Evolutionary conservation across 2,888 invertebrate genomes (phyloP), one percentile per base, ranked within the genome.

Genomic region (Tubiluchus corallicola): DNA sequence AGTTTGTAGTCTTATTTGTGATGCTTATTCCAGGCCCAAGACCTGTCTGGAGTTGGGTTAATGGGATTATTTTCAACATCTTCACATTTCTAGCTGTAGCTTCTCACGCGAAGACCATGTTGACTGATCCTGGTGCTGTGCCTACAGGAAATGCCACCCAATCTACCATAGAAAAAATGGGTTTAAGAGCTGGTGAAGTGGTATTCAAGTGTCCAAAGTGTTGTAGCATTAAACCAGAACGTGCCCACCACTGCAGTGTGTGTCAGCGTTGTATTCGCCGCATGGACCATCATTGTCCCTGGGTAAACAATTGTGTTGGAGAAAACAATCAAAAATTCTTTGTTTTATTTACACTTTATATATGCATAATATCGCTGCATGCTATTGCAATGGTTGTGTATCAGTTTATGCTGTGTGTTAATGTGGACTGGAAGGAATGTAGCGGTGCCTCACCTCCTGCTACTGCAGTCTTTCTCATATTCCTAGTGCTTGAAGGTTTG

Each of bases 261-360:
- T 61, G 66, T 63, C 67, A 54, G 52, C 72, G 77, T 55, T 81
- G 80, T 61, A 77, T 82, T 49, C 67, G 75, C 50, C 81, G 81
- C 68, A 83, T 83, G 82, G 82, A 82, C 58, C 81, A 50, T 61
- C 82, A 82, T 59, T 82, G 82, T 66, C 96, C 94, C 0, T 60
- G 59, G 60, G 67, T 98, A 4, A 98, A 98, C 63, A 98, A 98
- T 64, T 98, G 98, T 66, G 92, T 98, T 2, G 98, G 98, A 17
- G 96, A 96, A 67, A 87, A 82, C 61, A 99, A 99, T 71, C 98
- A 99, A 71, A 98, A 98, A 68, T 98, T 82, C 68, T 98, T 98
- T 71, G 92, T 98, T 46, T 72, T 98, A 45, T 98, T 98, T 67
- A 42, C 94, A 92, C 79, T 98, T 64, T 98, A 98, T 67, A 94